Base-by-base conservation (phyloP, 2,888 invertebrate genomes). In the Eristalis tenax region DNA sequence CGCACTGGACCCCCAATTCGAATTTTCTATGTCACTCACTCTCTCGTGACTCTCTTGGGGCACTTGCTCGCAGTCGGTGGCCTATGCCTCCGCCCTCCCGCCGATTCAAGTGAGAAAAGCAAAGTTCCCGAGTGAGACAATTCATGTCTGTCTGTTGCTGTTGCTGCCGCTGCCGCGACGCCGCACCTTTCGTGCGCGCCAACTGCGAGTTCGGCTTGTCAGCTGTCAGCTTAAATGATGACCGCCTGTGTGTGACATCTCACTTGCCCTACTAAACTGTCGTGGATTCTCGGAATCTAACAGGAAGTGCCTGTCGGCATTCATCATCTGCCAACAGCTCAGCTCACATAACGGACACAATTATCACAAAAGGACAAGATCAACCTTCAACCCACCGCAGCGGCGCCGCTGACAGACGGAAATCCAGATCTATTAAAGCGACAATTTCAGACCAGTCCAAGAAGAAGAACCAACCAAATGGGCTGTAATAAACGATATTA, bases 51-150 rank as follows among this genome's bases (percentile, higher is more conserved):
- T 4, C 8, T 32, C 50, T 61, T 23, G 23, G 77, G 64, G 18
- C n/a, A n/a, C n/a, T n/a, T n/a, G 68, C 59, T 78, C 65, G 77
- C 68, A 68, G 61, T 22, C 57, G 71, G 84, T 65, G 73, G 32
- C 80, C 71, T 68, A 75, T 85, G 71, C 68, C 80, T 74, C 26
- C 26, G 26, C 26, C 83, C 78, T 79, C 79, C 74, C 64, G 83
- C 26, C 68, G 79, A 76, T 70, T 66, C 61, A 64, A 15, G 87
- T 83, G 87, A 83, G 71, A 83, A 76, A 87, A 83, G 79, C 87
- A 83, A 68, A 83, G 40, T 83, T 75, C 59, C 66, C 65, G 59
- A 83, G 87, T 83, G 87, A 66, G 87, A 87, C 64, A 76, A 87
- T 73, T 73, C 76, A 56, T 87, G 87, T 87, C 38, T 87, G 87